These are phyloP conservation scores for Latrodectus geometricus DNA, from an alignment of 1,140 invertebrate genomes.

Conservation along the genomic window DNA sequence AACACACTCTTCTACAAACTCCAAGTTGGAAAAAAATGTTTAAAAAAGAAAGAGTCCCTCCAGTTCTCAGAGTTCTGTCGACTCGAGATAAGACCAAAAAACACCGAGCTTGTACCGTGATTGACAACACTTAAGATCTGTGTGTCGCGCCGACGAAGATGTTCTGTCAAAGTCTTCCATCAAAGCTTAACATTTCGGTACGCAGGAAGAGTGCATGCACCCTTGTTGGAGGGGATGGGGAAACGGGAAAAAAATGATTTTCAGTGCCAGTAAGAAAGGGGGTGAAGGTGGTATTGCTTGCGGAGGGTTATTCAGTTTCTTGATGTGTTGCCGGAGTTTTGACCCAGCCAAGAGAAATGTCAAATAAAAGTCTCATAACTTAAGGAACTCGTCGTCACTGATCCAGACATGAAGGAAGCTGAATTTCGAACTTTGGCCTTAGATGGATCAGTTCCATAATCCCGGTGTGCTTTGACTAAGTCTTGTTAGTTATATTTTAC, in stretches of 20 bases:
- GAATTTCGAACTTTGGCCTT: conserved; percentile 31
- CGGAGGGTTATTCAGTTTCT: neutral
- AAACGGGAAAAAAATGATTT: neutral
- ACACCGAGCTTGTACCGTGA: conserved; percentile 10
- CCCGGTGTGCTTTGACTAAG: neutral
- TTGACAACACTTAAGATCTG: conserved; percentile 12
- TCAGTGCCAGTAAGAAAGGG: neutral
- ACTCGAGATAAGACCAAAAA: conserved; percentile 30
- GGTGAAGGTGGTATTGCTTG: neutral
- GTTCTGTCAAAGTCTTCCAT: conserved; percentile 31
- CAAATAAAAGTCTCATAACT: conserved; percentile 48
- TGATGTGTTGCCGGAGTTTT: neutral
- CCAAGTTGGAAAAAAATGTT: neutral
- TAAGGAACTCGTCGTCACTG: neutral
- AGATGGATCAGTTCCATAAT: neutral
- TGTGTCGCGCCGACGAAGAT: conserved; percentile 2
- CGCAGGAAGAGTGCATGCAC: neutral
- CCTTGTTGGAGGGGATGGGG: no score
- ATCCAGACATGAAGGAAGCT: neutral
- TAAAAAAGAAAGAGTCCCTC: neutral
- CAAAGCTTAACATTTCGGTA: neutral
- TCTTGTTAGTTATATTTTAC: neutral
- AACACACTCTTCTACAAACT: conserved; percentile 21
- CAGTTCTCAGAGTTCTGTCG: conserved; percentile 35
- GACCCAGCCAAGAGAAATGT: conserved; percentile 20